These are phyloP conservation scores for Brachionus koreanus DNA, from an alignment of 1,140 invertebrate genomes.

Conservation along the genomic window DNA sequence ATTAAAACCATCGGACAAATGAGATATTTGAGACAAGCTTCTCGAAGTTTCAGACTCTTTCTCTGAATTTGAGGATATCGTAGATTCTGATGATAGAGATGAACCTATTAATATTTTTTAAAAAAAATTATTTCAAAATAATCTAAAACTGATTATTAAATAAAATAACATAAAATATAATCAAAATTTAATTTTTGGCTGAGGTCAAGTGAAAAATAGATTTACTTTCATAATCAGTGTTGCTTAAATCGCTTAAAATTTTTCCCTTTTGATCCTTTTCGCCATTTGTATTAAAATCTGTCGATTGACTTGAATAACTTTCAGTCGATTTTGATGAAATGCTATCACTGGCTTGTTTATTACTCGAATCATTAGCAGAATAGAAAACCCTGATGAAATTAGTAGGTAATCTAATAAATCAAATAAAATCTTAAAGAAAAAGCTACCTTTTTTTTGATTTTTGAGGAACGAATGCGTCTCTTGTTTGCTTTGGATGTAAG, in stretches of 20 bases:
- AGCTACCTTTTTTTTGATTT: background rate
- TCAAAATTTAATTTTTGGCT: background rate
- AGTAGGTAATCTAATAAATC: too few relatives aligned
- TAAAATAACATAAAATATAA: too few relatives aligned
- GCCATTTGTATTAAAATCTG: background rate
- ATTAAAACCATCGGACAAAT: background rate
- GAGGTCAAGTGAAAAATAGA: background rate
- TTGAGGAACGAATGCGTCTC: background rate
- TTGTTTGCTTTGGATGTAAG: background rate
- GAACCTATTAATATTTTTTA: background rate
- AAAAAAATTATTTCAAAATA: background rate
- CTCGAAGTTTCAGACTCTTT: background rate
- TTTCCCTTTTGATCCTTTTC: background rate
- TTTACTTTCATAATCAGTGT: constrained; percentile 32
- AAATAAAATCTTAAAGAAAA: too few relatives aligned
- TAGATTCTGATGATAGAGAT: background rate
- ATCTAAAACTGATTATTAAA: background rate
- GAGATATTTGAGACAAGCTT: constrained; percentile 3
- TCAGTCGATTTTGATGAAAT: background rate
- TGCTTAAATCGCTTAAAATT: constrained; percentile 18
- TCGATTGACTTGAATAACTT: background rate
- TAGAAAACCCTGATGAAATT: background rate
- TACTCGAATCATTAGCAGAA: background rate
- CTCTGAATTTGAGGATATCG: background rate
- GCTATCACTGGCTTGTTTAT: background rate